Percentiles rank a stretch among this genome's conserved stretches.
These are phyloP conservation scores for Parauchenoglanis ngamensis DNA, from an alignment of 2,797 vertebrate species.

Conservation along the genomic window DNA sequence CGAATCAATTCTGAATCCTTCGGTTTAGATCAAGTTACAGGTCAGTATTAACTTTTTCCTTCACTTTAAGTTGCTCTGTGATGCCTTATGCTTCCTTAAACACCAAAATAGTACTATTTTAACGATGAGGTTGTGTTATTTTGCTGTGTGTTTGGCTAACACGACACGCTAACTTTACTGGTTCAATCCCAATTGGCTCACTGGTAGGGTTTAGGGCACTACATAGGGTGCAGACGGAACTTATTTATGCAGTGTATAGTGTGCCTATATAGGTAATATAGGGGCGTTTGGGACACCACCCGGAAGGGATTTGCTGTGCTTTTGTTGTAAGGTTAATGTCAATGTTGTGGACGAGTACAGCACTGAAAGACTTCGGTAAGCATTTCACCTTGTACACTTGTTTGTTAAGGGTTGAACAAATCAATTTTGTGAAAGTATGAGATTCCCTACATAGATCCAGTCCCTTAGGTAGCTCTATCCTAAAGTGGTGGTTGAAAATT, in stretches of 20 bases:
- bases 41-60: background rate
- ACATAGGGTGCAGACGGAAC: too few species aligned
- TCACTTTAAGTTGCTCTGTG: background rate
- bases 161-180: slow-evolving; percentile 3
- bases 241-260: background rate
- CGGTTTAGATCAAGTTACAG: background rate
- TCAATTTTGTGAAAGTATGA: too few species aligned
- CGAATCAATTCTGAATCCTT: background rate
- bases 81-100: background rate
- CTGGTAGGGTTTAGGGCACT: background rate
- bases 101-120: background rate
- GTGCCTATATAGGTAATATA: background rate
- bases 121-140: background rate
- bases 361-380: background rate
- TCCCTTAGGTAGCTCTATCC: background rate
- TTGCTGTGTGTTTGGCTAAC: background rate
- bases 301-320: background rate
- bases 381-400: background rate
- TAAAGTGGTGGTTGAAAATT: background rate
- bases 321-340: background rate
- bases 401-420: background rate
- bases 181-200: background rate
- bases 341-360: background rate
- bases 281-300: background rate
- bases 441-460: background rate